Conservation (phyloP, 2,888 invertebrate genomes). For the Cosmorhoe ocellata region DNA sequence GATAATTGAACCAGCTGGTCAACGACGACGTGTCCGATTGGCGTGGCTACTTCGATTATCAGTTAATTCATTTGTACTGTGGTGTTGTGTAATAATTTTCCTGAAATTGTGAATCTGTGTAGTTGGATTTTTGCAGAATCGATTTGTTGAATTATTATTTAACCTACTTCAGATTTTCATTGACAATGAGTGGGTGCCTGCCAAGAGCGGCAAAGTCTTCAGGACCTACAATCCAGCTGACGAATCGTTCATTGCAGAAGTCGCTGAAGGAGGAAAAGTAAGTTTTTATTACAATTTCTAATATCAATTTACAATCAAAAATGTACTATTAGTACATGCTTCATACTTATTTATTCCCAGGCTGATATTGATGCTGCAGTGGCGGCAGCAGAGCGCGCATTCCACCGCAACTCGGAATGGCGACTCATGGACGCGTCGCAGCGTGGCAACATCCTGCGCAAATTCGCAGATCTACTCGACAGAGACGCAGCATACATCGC, state of each 20-base stretch:
- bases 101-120: no score
- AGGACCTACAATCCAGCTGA: slow-evolving; percentile 84
- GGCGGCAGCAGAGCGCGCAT: slow-evolving; percentile 87
- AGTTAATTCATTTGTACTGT: no score
- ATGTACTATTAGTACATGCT: no score
- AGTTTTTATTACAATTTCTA: not conserved
- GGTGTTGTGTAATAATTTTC: no score
- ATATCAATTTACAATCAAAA: no score
- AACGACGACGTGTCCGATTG: no score
- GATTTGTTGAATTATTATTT: no score
- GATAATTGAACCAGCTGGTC: no score
- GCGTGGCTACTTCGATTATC: no score
- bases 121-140: no score
- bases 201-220: slow-evolving; percentile 91
- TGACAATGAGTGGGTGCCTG: slow-evolving; percentile 82
- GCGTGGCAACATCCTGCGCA: slow-evolving; percentile 87
- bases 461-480: slow-evolving; percentile 90
- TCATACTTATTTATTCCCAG: slow-evolving; percentile 51
- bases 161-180: slow-evolving; percentile 54
- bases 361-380: slow-evolving; percentile 90
- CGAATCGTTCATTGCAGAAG: slow-evolving; percentile 86
- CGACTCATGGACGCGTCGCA: slow-evolving; percentile 91
- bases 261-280: slow-evolving; percentile 93
- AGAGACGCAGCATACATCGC: slow-evolving; percentile 88
- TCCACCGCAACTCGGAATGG: slow-evolving; percentile 87